Percentiles rank a stretch among this genome's conserved stretches.
phyloP scores from a whole-genome alignment of 2,888 invertebrate species.

The Stenodera caucasica region DNA sequence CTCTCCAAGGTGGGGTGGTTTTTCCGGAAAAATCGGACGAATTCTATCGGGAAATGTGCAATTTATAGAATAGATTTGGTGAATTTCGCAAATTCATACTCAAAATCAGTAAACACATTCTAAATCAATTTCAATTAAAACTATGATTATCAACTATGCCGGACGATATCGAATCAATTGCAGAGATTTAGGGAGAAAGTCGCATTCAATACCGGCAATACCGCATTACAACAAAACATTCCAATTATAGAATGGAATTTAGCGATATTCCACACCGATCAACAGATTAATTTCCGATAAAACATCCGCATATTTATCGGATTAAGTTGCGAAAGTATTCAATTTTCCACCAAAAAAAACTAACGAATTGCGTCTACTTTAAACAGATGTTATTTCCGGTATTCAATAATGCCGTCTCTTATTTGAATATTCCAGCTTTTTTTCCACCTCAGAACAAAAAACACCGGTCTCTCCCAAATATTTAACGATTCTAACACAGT shows the following conservation, averaged over 20 bases:
- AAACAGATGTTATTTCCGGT: not conserved
- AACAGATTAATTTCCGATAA: not conserved
- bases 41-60: not conserved
- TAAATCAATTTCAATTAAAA: too few species aligned
- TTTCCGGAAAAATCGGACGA: not conserved
- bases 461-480: too few species aligned
- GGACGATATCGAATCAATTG: not conserved
- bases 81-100: not conserved
- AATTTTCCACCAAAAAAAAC: not conserved
- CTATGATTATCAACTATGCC: too few species aligned
- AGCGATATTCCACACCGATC: not conserved
- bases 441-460: too few species aligned
- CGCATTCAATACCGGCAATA: too few species aligned
- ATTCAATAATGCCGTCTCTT: not conserved
- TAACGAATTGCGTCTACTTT: not conserved
- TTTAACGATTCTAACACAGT: not conserved
- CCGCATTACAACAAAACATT: not conserved
- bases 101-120: too few species aligned
- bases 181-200: not conserved
- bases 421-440: not conserved
- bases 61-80: not conserved
- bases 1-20: constrained; percentile 72
- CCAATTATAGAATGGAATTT: not conserved
- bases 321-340: not conserved
- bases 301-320: not conserved